Evolutionary conservation across 2,113 vertebrate genomes (phyloP).

Genomic region (Miniopterus natalensis): DNA sequence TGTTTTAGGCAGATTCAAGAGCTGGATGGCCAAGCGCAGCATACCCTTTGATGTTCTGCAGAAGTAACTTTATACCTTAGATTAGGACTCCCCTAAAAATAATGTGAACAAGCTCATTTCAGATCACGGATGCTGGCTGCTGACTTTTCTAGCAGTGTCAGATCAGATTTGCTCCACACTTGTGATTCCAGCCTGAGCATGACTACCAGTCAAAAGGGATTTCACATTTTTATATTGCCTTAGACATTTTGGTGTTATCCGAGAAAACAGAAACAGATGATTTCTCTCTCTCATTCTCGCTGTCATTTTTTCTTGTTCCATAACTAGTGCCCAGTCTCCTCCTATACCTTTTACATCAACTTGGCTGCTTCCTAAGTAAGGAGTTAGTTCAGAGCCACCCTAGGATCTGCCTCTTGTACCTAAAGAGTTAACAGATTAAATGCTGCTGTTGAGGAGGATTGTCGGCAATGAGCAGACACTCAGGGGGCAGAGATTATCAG

Average conservation of each 20-base stretch:
- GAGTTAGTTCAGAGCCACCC: rapidly evolving
- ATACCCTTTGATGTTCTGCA: not conserved
- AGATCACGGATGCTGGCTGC: not conserved
- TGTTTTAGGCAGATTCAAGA: not conserved
- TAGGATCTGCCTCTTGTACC: not conserved
- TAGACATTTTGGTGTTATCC: not conserved
- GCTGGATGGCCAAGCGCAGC: not conserved
- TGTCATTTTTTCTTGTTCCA: not conserved
- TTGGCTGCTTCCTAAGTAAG: not conserved
- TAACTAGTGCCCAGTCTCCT: not conserved
- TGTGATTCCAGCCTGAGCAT: not conserved
- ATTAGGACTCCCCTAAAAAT: not conserved
- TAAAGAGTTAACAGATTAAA: not conserved
- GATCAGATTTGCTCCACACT: not conserved
- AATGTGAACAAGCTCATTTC: not conserved
- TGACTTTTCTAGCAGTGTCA: not conserved
- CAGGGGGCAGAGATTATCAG: not conserved
- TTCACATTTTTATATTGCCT: not conserved
- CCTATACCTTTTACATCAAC: not conserved
- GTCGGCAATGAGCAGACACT: not conserved
- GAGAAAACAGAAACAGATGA: not conserved
- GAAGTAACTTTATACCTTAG: not conserved
- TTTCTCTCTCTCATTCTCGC: not conserved
- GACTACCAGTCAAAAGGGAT: not conserved
- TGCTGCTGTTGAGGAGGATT: not conserved